Evolutionary conservation across 2,113 vertebrate genomes (phyloP), one percentile per base, ranked within the genome.

Genomic region (Origma solitaria): DNA sequence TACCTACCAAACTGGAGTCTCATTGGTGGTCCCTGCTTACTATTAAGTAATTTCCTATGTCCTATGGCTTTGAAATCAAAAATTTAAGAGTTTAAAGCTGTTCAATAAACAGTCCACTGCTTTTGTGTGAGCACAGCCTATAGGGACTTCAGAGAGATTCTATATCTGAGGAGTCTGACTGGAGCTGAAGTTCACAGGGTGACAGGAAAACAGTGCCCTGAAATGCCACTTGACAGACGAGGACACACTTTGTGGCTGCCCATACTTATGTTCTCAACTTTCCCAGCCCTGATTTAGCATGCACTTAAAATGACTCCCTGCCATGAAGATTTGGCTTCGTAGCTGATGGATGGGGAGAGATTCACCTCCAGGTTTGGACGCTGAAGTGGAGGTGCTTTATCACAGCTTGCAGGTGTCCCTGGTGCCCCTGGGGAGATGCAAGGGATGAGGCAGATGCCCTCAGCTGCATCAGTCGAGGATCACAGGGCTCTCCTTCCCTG

Each of bases 381-480:
- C 5, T 54, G 54, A 57, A 65, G 23, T 14, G 21, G 18, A 81
- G 9, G 7, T 82, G 15, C 31, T 50, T 65, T 57, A 24, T 40
- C 20, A 37, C 38, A 75, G 14, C 25, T n/a, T 58, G 20, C 10
- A 25, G 37, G 6, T 44, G 7, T 24, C 18, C 10, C 30, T 47
- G 38, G 10, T n/a, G 23, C 37, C 64, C 62, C 45, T 75, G 18
- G 6, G 37, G 25, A 45, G 65, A 54, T 22, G 40, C 57, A 47
- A 37, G 8, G 58, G 2, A 5, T 25, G 31, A 70, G 28, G 18
- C 4, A 58, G 15, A 6, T 45, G 31, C 20, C 28, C 37, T 77
- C 62, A 80, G 20, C 14, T 64, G 18, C 35, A 44, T 56, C 5
- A 1, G 0, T 47, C 0, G 1, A 76, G 11, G 30, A 7, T 50